phyloP scores from a whole-genome alignment of 2,113 vertebrate genomes.

The Cheirogaleus medius region DNA sequence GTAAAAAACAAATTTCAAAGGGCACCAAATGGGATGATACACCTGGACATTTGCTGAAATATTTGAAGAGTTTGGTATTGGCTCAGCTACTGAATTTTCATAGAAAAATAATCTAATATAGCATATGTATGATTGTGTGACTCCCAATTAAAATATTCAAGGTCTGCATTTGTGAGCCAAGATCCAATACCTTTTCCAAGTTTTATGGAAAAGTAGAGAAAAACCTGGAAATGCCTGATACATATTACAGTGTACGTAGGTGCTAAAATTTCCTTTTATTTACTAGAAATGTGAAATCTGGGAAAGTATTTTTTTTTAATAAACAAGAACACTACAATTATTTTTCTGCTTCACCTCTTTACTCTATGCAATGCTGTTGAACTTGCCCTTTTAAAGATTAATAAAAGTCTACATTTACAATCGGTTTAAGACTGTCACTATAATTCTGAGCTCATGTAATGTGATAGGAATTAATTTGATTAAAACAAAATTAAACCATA shows the following conservation, averaged over 20 bases:
- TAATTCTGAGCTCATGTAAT: conserved; percentile 44
- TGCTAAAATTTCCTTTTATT: background rate
- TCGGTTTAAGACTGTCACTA: conserved; percentile 9
- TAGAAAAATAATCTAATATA: conserved; percentile 24
- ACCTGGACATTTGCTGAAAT: conserved; percentile 12
- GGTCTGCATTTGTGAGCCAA: conserved; percentile 10
- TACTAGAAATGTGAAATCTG: background rate
- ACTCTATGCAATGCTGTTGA: background rate
- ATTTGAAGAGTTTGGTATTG: background rate
- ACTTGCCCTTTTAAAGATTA: conserved; percentile 69
- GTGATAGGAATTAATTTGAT: conserved; percentile 49
- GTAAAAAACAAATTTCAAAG: background rate
- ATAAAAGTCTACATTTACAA: conserved; percentile 58
- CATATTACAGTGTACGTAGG: background rate
- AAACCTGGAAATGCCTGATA: background rate
- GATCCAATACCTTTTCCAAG: background rate
- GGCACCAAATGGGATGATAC: background rate
- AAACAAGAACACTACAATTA: background rate
- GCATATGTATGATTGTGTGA: conserved; percentile 32
- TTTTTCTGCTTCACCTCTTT: conserved; percentile 49
- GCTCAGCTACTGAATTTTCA: conserved; percentile 6
- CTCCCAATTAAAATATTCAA: conserved; percentile 55
- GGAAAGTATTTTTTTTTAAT: background rate
- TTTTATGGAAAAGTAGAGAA: conserved; percentile 33
- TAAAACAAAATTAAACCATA: conserved; percentile 25